A percentile compares a stretch with the other conserved stretches of the same genome.
phyloP scores from a whole-genome alignment of 2,888 invertebrate genomes.

The Pheosia gnoma region DNA sequence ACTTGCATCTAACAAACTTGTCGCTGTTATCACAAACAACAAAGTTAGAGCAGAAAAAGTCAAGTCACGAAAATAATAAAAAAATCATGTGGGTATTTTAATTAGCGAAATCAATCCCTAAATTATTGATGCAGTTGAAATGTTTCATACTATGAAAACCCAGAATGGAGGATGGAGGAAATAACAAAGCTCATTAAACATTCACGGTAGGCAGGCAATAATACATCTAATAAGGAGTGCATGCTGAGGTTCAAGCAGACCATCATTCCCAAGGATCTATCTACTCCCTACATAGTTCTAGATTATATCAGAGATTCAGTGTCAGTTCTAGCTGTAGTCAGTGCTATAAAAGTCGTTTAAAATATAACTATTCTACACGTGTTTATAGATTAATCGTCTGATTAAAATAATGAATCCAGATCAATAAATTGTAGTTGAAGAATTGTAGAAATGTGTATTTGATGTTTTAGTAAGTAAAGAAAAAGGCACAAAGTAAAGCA shows the following conservation, averaged over 20 bases:
- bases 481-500: too few relatives aligned
- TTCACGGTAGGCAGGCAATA: background rate
- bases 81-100: too few relatives aligned
- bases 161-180: too few relatives aligned
- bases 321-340: background rate
- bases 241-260: background rate
- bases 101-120: too few relatives aligned
- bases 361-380: background rate
- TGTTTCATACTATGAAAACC: too few relatives aligned
- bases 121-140: too few relatives aligned
- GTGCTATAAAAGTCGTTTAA: slow-evolving; percentile 10
- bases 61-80: too few relatives aligned
- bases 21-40: too few relatives aligned
- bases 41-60: too few relatives aligned
- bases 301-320: background rate
- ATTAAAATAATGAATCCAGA: background rate
- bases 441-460: too few relatives aligned
- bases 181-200: background rate
- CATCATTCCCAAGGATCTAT: background rate
- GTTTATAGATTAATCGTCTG: slow-evolving; percentile 27
- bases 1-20: background rate
- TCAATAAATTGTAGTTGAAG: background rate
- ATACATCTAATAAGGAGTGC: background rate
- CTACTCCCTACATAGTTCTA: too few relatives aligned
- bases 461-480: too few relatives aligned